Conservation (phyloP, 2,113 vertebrate species). For the Felis chaus region DNA sequence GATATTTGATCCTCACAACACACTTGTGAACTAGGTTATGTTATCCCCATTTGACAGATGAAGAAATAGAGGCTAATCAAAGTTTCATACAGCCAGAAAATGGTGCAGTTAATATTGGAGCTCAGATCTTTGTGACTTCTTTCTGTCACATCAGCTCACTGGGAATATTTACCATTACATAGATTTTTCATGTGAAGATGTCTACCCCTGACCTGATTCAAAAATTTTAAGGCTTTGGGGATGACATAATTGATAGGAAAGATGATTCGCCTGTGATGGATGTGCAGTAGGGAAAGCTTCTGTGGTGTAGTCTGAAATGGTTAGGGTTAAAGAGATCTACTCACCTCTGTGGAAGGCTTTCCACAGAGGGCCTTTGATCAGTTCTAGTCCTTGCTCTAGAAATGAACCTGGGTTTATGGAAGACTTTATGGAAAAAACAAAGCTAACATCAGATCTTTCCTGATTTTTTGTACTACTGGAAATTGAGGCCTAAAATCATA, state of each 20-base stretch:
- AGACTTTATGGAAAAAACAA: neutral
- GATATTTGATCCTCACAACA: neutral
- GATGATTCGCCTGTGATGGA: neutral
- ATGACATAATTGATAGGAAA: neutral
- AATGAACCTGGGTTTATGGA: neutral
- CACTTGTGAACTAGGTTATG: neutral
- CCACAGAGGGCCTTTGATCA: too few species aligned
- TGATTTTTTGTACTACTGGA: neutral
- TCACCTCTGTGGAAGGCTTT: neutral
- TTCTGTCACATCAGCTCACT: neutral
- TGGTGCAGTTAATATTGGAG: neutral
- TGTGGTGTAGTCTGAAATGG: neutral
- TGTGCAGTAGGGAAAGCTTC: neutral
- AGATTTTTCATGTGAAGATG: neutral
- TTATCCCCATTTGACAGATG: neutral
- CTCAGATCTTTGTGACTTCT: neutral
- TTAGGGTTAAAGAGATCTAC: neutral
- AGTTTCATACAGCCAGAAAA: neutral
- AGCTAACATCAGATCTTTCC: neutral
- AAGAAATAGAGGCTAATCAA: neutral
- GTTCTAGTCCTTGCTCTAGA: neutral
- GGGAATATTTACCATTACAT: neutral
- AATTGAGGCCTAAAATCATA: neutral
- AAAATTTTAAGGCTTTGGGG: neutral
- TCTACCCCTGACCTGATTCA: neutral